These are phyloP conservation scores for Menidia beryllina DNA, from an alignment of 2,113 vertebrate species.

Conservation along the genomic window DNA sequence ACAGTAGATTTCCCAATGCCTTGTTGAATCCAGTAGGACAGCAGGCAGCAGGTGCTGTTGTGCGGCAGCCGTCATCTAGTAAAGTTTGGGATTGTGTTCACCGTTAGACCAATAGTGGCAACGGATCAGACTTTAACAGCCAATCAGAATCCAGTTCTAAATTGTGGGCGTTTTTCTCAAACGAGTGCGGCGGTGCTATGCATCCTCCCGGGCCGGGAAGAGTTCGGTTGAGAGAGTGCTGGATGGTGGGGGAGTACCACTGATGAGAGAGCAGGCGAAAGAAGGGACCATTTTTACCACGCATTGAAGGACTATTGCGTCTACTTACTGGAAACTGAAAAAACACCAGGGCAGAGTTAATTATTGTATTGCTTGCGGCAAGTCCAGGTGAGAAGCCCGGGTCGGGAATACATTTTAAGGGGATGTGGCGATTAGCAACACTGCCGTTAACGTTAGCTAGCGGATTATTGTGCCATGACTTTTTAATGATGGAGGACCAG, in stretches of 20 bases:
- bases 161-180: conserved; percentile 57
- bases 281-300: conserved; percentile 47
- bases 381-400: conserved; percentile 24
- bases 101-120: conserved; percentile 64
- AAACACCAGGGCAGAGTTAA: conserved; percentile 20
- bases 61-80: conserved; percentile 37
- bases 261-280: conserved; percentile 73
- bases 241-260: conserved; percentile 79
- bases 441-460: conserved; percentile 62
- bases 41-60: conserved; percentile 48
- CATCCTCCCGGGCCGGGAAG: conserved; percentile 54
- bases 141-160: conserved; percentile 58
- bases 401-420: conserved; percentile 1
- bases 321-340: conserved; percentile 32
- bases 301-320: conserved; percentile 29
- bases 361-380: conserved; percentile 66
- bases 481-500: conserved; percentile 76
- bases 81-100: conserved; percentile 58
- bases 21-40: neutral
- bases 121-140: conserved; percentile 20
- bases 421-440: conserved; percentile 49
- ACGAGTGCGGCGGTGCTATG: conserved; percentile 32
- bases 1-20: too few relatives aligned
- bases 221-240: conserved; percentile 81
- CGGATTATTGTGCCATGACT: conserved; percentile 81